Percentiles rank a stretch among this genome's conserved stretches.
phyloP scores from a whole-genome alignment of 1,140 invertebrate species.

The Drosophila yakuba region DNA sequence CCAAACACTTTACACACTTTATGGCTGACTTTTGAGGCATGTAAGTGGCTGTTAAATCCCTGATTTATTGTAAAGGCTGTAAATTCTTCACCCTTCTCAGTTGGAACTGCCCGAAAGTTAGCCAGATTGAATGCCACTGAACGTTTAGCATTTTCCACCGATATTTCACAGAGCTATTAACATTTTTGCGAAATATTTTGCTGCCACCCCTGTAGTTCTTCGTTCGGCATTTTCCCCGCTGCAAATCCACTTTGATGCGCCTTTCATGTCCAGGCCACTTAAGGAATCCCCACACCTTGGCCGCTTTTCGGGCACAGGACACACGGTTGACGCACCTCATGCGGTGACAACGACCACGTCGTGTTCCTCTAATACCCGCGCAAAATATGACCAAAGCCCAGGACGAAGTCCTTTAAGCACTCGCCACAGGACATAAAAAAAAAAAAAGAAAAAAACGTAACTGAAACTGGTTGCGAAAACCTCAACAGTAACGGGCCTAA shows the following conservation, averaged over 20 bases:
- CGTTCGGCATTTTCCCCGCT: background rate
- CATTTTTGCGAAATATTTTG: slow-evolving; percentile 60
- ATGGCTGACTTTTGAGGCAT: slow-evolving; percentile 1
- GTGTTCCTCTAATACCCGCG: slow-evolving; percentile 49
- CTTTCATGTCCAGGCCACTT: slow-evolving; percentile 49
- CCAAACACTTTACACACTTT: background rate
- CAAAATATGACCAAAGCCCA: slow-evolving; percentile 70
- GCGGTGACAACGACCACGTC: slow-evolving; percentile 64
- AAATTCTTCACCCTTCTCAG: slow-evolving; percentile 33
- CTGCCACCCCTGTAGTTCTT: slow-evolving; percentile 6
- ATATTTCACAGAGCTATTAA: slow-evolving; percentile 52
- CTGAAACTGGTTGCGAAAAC: slow-evolving; percentile 24
- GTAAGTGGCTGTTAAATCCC: slow-evolving; percentile 20
- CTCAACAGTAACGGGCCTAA: slow-evolving; percentile 54
- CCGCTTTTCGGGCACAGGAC: slow-evolving; percentile 39
- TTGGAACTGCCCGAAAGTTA: slow-evolving; percentile 13
- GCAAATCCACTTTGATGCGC: slow-evolving; percentile 50
- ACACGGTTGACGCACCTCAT: slow-evolving; percentile 76
- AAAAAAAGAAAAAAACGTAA: background rate
- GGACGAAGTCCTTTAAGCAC: slow-evolving; percentile 76
- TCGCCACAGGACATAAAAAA: slow-evolving; percentile 68
- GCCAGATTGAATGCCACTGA: slow-evolving; percentile 30
- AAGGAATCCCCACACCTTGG: slow-evolving; percentile 57
- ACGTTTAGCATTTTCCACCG: slow-evolving; percentile 46
- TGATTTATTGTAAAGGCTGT: slow-evolving; percentile 23